These are phyloP conservation scores for Ennomos quercinarius DNA, from an alignment of 2,888 invertebrate genomes.

Conservation along the genomic window DNA sequence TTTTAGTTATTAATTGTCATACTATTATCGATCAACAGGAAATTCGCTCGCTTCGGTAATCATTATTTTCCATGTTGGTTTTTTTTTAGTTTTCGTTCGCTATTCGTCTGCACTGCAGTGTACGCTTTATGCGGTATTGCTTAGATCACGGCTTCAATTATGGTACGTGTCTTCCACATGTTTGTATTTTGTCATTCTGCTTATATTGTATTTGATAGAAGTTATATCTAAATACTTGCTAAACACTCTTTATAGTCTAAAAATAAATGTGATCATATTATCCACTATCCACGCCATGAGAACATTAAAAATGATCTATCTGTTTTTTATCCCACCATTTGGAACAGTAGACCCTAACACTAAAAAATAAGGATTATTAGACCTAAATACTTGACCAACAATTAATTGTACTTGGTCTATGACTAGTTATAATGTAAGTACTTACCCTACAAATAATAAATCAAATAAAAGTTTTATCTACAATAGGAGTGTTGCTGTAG, in stretches of 20 bases:
- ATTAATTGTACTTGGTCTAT: too few species aligned
- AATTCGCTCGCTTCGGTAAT: slow-evolving; percentile 53
- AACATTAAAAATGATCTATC: slow-evolving; percentile 1
- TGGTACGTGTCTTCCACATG: slow-evolving; percentile 57
- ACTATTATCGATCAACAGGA: slow-evolving; percentile 43
- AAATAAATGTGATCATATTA: slow-evolving; percentile 65
- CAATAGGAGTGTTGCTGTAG: too few species aligned
- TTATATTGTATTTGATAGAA: slow-evolving; percentile 20
- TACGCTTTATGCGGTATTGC: slow-evolving; percentile 35
- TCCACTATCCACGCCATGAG: slow-evolving; percentile 7
- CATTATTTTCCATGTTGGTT: slow-evolving; percentile 52
- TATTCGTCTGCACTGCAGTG: slow-evolving; percentile 50
- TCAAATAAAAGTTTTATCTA: too few species aligned
- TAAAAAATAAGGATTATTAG: too few species aligned
- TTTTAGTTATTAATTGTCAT: slow-evolving; percentile 29
- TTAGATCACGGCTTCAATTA: slow-evolving; percentile 57
- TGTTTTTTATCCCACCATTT: background rate
- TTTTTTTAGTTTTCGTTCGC: slow-evolving; percentile 54
- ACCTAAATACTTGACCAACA: too few species aligned
- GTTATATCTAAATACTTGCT: slow-evolving; percentile 1
- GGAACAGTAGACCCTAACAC: too few species aligned
- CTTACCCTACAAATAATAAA: too few species aligned
- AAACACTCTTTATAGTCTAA: slow-evolving; percentile 48
- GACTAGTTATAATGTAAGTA: too few species aligned
- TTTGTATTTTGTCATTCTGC: slow-evolving; percentile 31